Conservation (phyloP, 2,888 invertebrate species). For the Andrena flavipes region DNA sequence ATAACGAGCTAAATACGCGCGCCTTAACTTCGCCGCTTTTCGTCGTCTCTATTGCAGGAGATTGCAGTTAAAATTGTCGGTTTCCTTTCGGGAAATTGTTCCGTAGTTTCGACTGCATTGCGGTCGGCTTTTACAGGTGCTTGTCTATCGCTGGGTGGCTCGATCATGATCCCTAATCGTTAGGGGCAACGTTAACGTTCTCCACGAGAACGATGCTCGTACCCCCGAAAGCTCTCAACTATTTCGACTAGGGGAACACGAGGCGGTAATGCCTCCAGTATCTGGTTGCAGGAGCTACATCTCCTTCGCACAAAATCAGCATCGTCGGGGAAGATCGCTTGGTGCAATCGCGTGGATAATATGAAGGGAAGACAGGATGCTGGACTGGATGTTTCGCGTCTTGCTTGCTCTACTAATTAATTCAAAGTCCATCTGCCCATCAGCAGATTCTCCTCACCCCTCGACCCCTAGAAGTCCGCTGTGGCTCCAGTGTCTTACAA, state of each 20-base stretch:
- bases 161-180: background rate
- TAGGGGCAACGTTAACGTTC: background rate
- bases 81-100: background rate
- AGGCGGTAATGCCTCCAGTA: background rate
- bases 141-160: background rate
- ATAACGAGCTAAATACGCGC: constrained; percentile 19
- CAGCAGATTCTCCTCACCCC: background rate
- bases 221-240: background rate
- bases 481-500: background rate
- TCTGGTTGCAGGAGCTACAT: background rate
- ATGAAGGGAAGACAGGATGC: background rate
- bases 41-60: background rate
- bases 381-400: background rate
- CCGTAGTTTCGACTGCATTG: constrained; percentile 1
- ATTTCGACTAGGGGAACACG: background rate
- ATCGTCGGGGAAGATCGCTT: background rate
- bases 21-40: constrained; percentile 6
- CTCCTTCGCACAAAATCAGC: background rate
- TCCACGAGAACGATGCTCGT: background rate
- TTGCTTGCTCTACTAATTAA: background rate
- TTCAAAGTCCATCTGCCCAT: background rate
- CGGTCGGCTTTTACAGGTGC: background rate
- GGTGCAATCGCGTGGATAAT: background rate
- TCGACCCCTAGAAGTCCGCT: background rate
- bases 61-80: background rate